Evolutionary conservation across 2,113 vertebrate genomes (phyloP).

Genomic region (Hyperopisus bebe): DNA sequence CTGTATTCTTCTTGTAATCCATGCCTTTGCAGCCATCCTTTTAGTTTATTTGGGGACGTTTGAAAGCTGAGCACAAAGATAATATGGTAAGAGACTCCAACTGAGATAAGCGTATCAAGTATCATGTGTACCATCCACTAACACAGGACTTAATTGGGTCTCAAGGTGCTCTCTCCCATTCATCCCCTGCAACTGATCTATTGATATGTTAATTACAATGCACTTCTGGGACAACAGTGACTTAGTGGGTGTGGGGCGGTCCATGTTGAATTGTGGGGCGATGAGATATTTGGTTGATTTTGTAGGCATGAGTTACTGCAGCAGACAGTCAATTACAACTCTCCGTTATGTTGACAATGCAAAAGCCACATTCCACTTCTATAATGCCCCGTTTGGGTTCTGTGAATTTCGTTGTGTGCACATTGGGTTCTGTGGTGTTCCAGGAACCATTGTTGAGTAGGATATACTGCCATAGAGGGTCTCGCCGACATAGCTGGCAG

Average conservation of each 20-base stretch:
- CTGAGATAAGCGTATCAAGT: slow-evolving; percentile 11
- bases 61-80: slow-evolving; percentile 2
- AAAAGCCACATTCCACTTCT: background rate
- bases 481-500: background rate
- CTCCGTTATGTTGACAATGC: background rate
- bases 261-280: background rate
- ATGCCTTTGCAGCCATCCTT: background rate
- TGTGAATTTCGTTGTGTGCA: background rate
- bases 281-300: background rate
- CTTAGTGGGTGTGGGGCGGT: background rate
- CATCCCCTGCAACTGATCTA: background rate
- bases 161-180: background rate
- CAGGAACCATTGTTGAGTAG: background rate
- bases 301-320: background rate
- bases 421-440: background rate
- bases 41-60: background rate
- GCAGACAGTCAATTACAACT: background rate
- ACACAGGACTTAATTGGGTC: slow-evolving; percentile 9
- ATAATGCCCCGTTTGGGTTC: background rate
- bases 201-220: slow-evolving; percentile 15
- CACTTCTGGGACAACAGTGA: background rate
- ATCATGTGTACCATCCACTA: background rate
- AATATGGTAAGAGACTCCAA: background rate
- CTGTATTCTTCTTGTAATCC: background rate
- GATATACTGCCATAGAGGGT: background rate